Base-by-base conservation (phyloP, 1,140 invertebrate species). In the Drosophila tristis region DNA sequence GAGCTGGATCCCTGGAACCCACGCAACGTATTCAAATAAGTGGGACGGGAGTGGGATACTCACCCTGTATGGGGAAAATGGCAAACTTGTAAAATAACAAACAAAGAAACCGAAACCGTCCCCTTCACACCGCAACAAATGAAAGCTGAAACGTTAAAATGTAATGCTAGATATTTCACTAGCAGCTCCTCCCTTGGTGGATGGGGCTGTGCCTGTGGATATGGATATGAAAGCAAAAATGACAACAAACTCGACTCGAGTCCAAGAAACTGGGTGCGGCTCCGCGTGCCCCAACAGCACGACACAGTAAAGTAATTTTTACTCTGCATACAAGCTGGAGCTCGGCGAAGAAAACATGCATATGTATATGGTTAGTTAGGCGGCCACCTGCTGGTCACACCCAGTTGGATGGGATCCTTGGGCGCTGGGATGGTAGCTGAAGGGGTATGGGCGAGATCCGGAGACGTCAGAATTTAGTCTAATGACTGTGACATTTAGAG, bases 321-420 rank as follows among this genome's bases (percentile, higher is more conserved):
- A 44, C 68, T 82, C 85, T 85, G 73, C 76, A 84, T 79, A 73
- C 80, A 65, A 16, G 23, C 29, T 5, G 16, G 16, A 44, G 39
- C 56, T 13, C 23, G 35, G 15, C 31, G 35, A 54, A 59, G 81
- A 77, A 77, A 80, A 70, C 67, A 86, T 89, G 84, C 84, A 87
- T 81, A 35, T 9, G 9, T 39, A 39, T 39, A 78, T 81, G 82
- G 82, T 86, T 78, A 81, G 82, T 74, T 80, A 80, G 60, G 23
- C 39, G 57, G 61, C 66, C 61, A 68, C 80, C 78, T 80, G 78
- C 66, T 78, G 82, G 82, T 77, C 82, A 72, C 82, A 79, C 82
- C 82, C 78, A 84, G 70, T 70, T 70, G 53, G 53, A 42, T 70
- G 31, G 50, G 50, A 57, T 70, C 48, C 65, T 50, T 57, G 42